Evolutionary conservation across 1,140 invertebrate species (phyloP), one percentile per base, ranked within the genome.

Genomic region (Drosophila virilis): DNA sequence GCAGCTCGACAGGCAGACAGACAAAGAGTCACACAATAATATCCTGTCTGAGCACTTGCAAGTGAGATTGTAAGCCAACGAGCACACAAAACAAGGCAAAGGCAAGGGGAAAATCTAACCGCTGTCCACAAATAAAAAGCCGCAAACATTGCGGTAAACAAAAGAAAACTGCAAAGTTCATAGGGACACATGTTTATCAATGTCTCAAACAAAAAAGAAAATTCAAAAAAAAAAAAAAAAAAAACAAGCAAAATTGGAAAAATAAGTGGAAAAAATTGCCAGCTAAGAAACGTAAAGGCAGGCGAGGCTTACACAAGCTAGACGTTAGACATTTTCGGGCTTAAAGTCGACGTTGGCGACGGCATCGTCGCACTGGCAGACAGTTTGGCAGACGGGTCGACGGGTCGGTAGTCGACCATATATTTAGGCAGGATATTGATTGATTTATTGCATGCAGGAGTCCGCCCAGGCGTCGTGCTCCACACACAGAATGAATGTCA

Each of bases 371-470:
- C 58, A 64, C 33, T 54, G 17, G 60, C 73, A 55, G 61, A 76
- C 61, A 42, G 54, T n/a, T 37, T 60, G 65, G 42, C 45, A 51
- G 52, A 65, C 60, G 33, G 13, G 42, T 42, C 65, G 54, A 59
- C 45, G 45, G 51, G 33, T 38, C 28, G 43, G 45, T 22, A 43
- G 60, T 66, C 50, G 68, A 37, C 55, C 48, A 40, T 76, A 65
- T 71, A 78, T 76, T 78, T 77, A 72, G 60, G 68, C 57, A 58
- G 55, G 71, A 74, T 79, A 71, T 75, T 78, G 64, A 80, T 79
- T 80, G 77, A 80, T 80, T 80, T 80, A 79, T 79, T 79, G 48
- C 50, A 72, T 77, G 71, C 66, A 74, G 59, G 32, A 58, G 54
- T 48, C 64, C 75, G 65, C 58, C 71, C 40, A 73, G 62, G 62